Base-by-base conservation (phyloP, 53 echinoderm and acorn worm genomes). In the Holothuria leucospilota region DNA sequence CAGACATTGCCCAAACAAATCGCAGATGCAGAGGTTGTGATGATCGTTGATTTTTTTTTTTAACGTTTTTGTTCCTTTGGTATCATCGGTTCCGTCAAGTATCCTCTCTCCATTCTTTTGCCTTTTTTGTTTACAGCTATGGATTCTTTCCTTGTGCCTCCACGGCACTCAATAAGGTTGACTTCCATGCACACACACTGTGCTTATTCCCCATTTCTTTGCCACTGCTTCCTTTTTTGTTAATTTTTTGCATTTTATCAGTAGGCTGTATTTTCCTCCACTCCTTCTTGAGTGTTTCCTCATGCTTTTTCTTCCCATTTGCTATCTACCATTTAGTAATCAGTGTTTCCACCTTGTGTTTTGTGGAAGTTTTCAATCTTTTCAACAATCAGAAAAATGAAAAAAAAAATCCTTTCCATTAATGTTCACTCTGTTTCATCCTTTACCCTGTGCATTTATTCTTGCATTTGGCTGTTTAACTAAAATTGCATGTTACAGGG, bases 91-190 rank as follows among this genome's bases (percentile, higher is more conserved):
- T 80, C 80, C 80, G 80, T 80, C 80, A 80, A 80, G 80, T 80
- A 58, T 80, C 80, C 80, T 80, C 61, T 80, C 80, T 80, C 80
- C 80, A 80, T 80, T 80, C 80, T 80, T 80, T 80, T 80, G 80
- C 80, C 80, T 80, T 80, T 80, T 80, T 80, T 21, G 80, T 80
- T 80, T 80, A 60, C 80, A 80, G 80, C 80, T 80, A 59, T 80
- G 80, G 80, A 80, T 80, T 29, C 80, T 80, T 29, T 80, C 80
- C 80, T 80, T 80, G 80, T 80, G 80, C 80, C 80, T 60, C 61
- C 80, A 26, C 27, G 80, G 80, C 78, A 78, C 78, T 23, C 78
- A 53, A 78, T 78, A 78, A 78, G 78, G 78, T 78, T 78, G 78
- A 78, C 51, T 78, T 78, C 78, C 78, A 78, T 78, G 78, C 78